Evolutionary conservation across 1,140 invertebrate species (phyloP).

Genomic region (Glossosoma conforme): DNA sequence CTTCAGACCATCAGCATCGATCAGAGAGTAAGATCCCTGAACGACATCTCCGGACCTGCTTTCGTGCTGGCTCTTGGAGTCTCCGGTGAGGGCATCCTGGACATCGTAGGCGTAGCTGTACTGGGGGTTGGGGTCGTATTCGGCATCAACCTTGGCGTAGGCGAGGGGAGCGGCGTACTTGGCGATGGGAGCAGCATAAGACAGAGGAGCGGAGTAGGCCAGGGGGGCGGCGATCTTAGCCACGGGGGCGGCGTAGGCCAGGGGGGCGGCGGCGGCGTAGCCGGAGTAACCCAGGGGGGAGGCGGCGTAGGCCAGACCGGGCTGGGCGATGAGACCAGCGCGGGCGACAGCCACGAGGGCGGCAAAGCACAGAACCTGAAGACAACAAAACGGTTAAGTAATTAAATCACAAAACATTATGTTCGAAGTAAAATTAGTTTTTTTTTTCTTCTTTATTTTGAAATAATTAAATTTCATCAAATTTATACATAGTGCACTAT

Average conservation of each 20-base stretch:
- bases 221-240: slow-evolving; percentile 37
- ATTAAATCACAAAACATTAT: slow-evolving; percentile 1
- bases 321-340: slow-evolving; percentile 37
- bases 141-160: slow-evolving; percentile 40
- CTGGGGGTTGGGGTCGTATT: slow-evolving; percentile 59
- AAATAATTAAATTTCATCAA: neutral
- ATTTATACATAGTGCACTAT: neutral
- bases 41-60: slow-evolving; percentile 58
- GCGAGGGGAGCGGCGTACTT: slow-evolving; percentile 26
- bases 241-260: slow-evolving; percentile 33
- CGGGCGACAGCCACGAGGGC: slow-evolving; percentile 41
- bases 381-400: slow-evolving; percentile 18
- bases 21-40: slow-evolving; percentile 58
- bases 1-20: slow-evolving; percentile 61
- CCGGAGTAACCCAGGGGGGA: slow-evolving; percentile 31
- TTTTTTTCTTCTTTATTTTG: no score
- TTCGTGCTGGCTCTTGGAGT: slow-evolving; percentile 50
- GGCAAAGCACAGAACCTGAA: slow-evolving; percentile 45
- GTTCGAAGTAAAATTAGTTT: neutral
- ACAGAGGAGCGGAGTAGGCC: slow-evolving; percentile 38
- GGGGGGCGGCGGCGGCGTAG: slow-evolving; percentile 36
- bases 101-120: slow-evolving; percentile 65
- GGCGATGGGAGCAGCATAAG: slow-evolving; percentile 8
- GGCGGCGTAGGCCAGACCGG: slow-evolving; percentile 25
- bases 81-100: slow-evolving; percentile 56